Base-by-base conservation (phyloP, 2,797 vertebrate species). In the Acrossocheilus fasciatus region DNA sequence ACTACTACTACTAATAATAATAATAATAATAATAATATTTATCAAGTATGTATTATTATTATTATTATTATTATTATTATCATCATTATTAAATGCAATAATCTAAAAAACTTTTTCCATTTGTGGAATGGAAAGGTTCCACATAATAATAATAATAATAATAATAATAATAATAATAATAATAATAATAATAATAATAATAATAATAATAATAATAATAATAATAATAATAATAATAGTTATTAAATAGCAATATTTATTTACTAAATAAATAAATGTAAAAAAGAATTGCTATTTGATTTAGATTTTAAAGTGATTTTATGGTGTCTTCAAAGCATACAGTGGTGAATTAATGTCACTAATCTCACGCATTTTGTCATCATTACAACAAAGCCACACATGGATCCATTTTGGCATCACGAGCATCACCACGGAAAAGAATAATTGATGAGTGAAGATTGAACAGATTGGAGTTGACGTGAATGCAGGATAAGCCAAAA, bases 361-460 rank as follows among this genome's bases (percentile, higher is more conserved):
- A 6, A 36, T 76, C 30, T 77, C 20, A 59, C 3, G 1, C 52
- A 78, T 78, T 78, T 41, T 78, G 36, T 41, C 52, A 41, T 78
- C 36, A 26, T 77, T 43, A 78, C 23, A 59, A 78, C 36, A 77
- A 59, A n/a, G 54, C 36, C 54, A 41, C 34, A 26, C 76, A 62
- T 59, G 75, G 75, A 77, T 34, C 73, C 30, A 23, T 76, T 50
- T 34, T 54, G 50, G 30, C 50, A 54, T 36, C 34, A 36, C 1
- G 45, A 18, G 50, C 30, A 23, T 75, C 17, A 36, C 52, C 52
- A 59, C 12, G 11, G 34, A 59, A 77, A 59, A 11, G 20, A 78
- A 59, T 78, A 59, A 78, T 17, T 62, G 12, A 43, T 43, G n/a
- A 62, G 54, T 43, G 18, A 54, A 18, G 74, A 76, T 14, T 76